phyloP scores from a whole-genome alignment of 2,113 vertebrate species.

The Sinocyclocheilus rhinocerous region DNA sequence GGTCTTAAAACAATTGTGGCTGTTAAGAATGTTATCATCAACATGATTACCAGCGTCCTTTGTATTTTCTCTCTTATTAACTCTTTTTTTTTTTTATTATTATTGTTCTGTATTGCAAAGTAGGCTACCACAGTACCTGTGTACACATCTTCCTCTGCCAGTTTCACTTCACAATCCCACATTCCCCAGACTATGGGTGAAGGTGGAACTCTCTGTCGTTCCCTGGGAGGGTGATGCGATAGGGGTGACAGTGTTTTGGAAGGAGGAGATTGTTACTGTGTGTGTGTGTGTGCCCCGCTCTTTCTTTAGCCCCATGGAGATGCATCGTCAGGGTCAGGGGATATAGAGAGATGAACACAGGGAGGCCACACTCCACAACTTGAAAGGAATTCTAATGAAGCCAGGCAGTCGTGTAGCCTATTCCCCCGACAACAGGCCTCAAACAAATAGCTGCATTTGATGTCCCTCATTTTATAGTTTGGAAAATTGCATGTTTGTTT shows the following conservation, averaged over 20 bases:
- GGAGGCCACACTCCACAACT: constrained; percentile 78
- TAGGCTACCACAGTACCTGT: neutral
- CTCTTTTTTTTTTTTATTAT: too few species aligned
- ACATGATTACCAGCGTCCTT: neutral
- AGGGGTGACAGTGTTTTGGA: constrained; percentile 73
- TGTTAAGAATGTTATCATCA: neutral
- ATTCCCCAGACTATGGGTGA: constrained; percentile 33
- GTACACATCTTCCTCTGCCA: neutral
- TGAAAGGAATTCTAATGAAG: constrained; percentile 85
- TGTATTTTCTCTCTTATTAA: too few species aligned
- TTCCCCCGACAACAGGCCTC: constrained; percentile 82
- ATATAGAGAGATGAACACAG: constrained; percentile 78
- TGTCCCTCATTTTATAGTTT: constrained; percentile 81
- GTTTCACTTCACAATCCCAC: constrained; percentile 20
- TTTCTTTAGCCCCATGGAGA: constrained; percentile 74
- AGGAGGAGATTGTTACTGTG: constrained; percentile 59
- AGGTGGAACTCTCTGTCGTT: constrained; percentile 49
- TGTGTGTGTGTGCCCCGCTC: constrained; percentile 64
- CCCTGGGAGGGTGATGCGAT: constrained; percentile 59
- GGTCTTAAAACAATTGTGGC: neutral
- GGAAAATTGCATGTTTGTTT: constrained; percentile 70
- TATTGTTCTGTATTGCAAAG: neutral
- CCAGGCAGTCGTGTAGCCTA: constrained; percentile 75
- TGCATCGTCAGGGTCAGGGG: constrained; percentile 76
- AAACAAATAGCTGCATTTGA: constrained; percentile 86